phyloP scores from a whole-genome alignment of 2,888 invertebrate genomes.

The Phaedon cochleariae region DNA sequence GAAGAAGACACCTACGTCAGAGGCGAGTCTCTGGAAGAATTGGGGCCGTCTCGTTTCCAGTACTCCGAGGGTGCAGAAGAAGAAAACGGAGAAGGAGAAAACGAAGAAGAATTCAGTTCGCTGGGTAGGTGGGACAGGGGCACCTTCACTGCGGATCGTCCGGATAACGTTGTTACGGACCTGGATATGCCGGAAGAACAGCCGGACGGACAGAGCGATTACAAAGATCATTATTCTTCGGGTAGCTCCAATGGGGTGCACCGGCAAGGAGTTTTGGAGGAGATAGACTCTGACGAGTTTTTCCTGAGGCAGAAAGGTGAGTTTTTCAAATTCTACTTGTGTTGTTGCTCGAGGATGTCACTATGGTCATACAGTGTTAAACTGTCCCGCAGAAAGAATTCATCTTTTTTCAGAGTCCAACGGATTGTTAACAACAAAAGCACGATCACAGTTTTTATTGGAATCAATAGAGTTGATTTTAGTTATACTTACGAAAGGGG shows the following conservation, averaged over 20 bases:
- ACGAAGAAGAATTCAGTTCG: no score
- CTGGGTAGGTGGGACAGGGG: conserved; percentile 59
- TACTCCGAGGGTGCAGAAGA: conserved; percentile 64
- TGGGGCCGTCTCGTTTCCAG: conserved; percentile 54
- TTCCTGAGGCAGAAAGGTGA: conserved; percentile 80
- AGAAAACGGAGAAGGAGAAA: conserved; percentile 61
- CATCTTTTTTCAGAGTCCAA: no score
- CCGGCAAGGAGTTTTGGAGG: conserved; percentile 77
- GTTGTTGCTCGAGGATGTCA: no score
- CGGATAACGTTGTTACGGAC: conserved; percentile 46
- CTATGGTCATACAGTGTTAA: no score
- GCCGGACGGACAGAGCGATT: conserved; percentile 25
- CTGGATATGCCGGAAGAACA: conserved; percentile 49
- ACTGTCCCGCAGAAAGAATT: no score
- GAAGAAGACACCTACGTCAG: conserved; percentile 40
- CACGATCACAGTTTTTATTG: no score
- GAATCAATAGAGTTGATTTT: no score
- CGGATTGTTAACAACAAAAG: no score
- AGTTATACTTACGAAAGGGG: no score
- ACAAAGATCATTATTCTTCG: conserved; percentile 66
- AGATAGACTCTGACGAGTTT: conserved; percentile 88
- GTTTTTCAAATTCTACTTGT: no score
- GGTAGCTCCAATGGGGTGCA: conserved; percentile 67
- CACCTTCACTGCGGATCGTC: conserved; percentile 52
- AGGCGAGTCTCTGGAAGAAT: conserved; percentile 41